Conservation (phyloP, 1,140 invertebrate species). For the Calephelis virginiensis region DNA sequence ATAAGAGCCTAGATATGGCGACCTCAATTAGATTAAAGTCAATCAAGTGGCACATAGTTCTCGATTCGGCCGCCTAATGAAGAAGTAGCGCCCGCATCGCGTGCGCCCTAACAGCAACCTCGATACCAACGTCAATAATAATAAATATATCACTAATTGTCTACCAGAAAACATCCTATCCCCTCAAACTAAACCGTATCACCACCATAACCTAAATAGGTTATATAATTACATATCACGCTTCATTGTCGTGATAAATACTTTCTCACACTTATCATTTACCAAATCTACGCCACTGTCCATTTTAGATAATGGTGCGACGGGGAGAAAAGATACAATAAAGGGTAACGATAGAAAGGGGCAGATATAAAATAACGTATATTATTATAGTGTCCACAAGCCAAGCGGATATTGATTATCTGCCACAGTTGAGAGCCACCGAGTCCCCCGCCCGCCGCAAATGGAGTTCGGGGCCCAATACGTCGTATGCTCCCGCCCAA, state of each 20-base stretch:
- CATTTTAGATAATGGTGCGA: slow-evolving; percentile 76
- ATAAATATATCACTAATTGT: slow-evolving; percentile 62
- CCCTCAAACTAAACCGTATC: slow-evolving; percentile 41
- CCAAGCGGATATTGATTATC: slow-evolving; percentile 80
- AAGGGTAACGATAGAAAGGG: slow-evolving; percentile 41
- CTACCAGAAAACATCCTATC: slow-evolving; percentile 22
- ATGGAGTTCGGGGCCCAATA: slow-evolving; percentile 27
- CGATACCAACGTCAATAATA: slow-evolving; percentile 53
- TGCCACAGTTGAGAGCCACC: slow-evolving; percentile 77
- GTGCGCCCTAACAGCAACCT: slow-evolving; percentile 44
- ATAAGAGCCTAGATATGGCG: slow-evolving; percentile 37
- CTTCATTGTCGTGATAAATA: slow-evolving; percentile 77
- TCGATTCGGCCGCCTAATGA: slow-evolving; percentile 50
- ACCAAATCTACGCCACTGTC: slow-evolving; percentile 77
- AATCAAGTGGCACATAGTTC: slow-evolving; percentile 47
- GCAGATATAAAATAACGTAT: slow-evolving; percentile 74
- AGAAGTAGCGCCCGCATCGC: slow-evolving; percentile 63
- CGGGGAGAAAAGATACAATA: slow-evolving; percentile 41
- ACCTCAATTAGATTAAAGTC: slow-evolving; percentile 58
- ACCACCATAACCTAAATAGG: slow-evolving; percentile 60
- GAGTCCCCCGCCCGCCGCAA: slow-evolving; percentile 51
- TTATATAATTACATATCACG: slow-evolving; percentile 77
- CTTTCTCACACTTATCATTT: slow-evolving; percentile 79
- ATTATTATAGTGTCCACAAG: slow-evolving; percentile 79
- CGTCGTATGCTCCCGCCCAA: slow-evolving; percentile 42